Base-by-base conservation (phyloP, 2,888 invertebrate genomes). In the Thera obeliscata region DNA sequence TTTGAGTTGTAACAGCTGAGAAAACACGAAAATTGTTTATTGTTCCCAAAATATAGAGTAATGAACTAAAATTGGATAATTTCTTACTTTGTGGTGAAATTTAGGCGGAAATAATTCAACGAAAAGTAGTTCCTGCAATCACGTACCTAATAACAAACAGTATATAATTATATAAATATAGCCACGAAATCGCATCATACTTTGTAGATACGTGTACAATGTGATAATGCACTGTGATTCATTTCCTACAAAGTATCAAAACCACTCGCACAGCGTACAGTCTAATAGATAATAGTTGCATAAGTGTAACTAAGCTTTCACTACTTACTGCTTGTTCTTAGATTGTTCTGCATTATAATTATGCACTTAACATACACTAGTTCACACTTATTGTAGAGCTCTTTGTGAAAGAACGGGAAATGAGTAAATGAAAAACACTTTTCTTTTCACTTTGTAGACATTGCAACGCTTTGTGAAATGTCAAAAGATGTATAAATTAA, bases 281-380 rank as follows among this genome's bases (percentile, higher is more conserved):
- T 36, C 64, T 61, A 61, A 61, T 8, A 61, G 64, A 64, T 50
- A 61, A 61, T 43, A 41, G 49, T 68, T 68, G 55, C 68, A 43
- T 65, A 68, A 68, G 64, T 12, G 62, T 55, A 56, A 60, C 43
- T 64, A 5, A 61, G 54, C 68, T 68, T 68, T 68, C 68, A 67
- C 67, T 57, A 50, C 49, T 41, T 56, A 49, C 48, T 49, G 43
- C 49, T 49, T 49, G 22, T 55, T 43, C 36, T 62, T 38, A 64
- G 33, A 43, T 43, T 56, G 56, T 56, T 12, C 43, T 43, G 7
- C 43, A 22, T n/a, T 56, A 56, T 9, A 8, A 46, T 46, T 46
- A 7, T 22, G 22, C 22, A 22, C 22, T 22, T 22, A 22, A 22
- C 22, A 22, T 22, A 22, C 22, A 38, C 38, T 38, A 38, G 38